phyloP scores from a whole-genome alignment of 1,140 invertebrate species.

The Drosophila nebulosa region DNA sequence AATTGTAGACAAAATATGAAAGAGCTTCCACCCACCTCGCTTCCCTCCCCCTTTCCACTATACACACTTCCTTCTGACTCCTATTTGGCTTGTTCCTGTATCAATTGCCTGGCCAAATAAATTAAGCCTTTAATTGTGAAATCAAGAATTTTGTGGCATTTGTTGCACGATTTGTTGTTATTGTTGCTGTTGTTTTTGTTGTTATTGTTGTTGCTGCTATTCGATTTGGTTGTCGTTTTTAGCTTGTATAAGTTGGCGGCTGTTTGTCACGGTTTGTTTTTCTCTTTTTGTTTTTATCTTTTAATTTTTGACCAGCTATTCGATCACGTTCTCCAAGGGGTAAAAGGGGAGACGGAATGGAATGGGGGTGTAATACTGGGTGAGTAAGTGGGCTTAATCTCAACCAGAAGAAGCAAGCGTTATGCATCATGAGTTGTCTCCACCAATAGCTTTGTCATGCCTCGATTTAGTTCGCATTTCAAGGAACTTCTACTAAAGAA shows the following conservation, averaged over 20 bases:
- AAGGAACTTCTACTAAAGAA: too few species aligned
- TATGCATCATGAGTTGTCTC: not conserved
- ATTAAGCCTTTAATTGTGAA: conserved; percentile 74
- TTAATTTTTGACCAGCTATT: conserved; percentile 1
- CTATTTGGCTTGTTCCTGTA: conserved; percentile 34
- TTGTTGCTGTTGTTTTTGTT: not conserved
- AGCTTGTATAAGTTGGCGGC: conserved; percentile 9
- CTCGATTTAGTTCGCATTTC: not conserved
- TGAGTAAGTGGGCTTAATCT: not conserved
- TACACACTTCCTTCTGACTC: not conserved
- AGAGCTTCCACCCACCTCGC: not conserved
- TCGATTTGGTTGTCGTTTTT: not conserved
- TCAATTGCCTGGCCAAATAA: conserved; percentile 59
- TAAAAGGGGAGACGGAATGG: not conserved
- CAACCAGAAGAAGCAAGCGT: not conserved
- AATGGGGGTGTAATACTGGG: not conserved
- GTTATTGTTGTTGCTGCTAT: conserved; percentile 6
- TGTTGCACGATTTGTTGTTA: conserved; percentile 48
- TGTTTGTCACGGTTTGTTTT: conserved; percentile 44
- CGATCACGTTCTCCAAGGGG: not conserved
- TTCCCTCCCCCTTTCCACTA: not conserved
- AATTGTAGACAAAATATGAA: conserved; percentile 55
- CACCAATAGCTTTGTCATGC: not conserved
- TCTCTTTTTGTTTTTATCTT: conserved; percentile 29
- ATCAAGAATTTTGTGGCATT: conserved; percentile 53